phyloP scores from a whole-genome alignment of 2,113 vertebrate species.

The Circaetus cinerascens region DNA sequence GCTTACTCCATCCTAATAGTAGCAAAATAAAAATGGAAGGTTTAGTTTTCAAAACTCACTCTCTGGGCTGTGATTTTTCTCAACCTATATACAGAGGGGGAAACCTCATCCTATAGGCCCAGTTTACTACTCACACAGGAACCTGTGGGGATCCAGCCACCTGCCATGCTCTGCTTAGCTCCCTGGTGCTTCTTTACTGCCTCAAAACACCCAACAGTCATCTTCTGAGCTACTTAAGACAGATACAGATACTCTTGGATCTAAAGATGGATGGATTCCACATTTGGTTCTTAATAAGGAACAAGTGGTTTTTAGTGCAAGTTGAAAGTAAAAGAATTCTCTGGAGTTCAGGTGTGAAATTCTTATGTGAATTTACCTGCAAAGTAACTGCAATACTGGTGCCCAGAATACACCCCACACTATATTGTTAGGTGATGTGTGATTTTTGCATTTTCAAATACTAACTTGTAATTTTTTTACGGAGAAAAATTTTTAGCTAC shows the following conservation, averaged over 20 bases:
- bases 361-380: not conserved
- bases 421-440: not conserved
- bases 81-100: not conserved
- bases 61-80: not conserved
- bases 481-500: not conserved
- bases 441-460: not conserved
- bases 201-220: not conserved
- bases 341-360: not conserved
- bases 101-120: not conserved
- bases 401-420: not conserved
- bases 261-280: not conserved
- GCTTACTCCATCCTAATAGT: constrained; percentile 84
- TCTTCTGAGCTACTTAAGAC: not conserved
- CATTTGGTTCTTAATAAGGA: not conserved
- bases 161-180: not conserved
- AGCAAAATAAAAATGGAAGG: not conserved
- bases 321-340: not conserved
- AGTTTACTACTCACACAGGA: not conserved
- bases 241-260: not conserved
- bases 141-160: not conserved
- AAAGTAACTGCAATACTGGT: not conserved
- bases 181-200: not conserved
- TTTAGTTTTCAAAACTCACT: not conserved
- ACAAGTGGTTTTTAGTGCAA: not conserved
- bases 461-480: not conserved